Conservation (phyloP, 1,140 invertebrate genomes). For the Aphis craccivora region DNA sequence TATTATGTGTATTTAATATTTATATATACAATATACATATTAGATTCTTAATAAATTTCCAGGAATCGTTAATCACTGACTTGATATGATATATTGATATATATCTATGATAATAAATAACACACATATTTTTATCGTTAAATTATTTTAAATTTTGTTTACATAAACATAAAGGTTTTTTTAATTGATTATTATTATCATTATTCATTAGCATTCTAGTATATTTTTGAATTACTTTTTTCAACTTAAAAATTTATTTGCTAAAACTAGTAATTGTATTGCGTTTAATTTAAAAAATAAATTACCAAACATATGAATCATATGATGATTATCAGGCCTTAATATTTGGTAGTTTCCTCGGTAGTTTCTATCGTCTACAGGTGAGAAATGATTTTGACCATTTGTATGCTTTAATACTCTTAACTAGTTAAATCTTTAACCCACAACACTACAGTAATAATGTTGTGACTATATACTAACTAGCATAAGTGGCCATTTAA, state of each 20-base stretch:
- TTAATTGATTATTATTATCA: not conserved
- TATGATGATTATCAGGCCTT: not conserved
- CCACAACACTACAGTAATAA: not conserved
- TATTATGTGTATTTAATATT: not conserved
- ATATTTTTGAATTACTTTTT: not conserved
- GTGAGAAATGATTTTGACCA: not conserved
- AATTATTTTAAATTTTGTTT: not conserved
- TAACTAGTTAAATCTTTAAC: not conserved
- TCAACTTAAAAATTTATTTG: not conserved
- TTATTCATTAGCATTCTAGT: not conserved
- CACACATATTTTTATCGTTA: not conserved
- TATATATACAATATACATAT: not conserved
- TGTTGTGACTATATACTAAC: not conserved
- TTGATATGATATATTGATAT: not conserved
- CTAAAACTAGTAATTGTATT: not conserved
- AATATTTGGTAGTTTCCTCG: not conserved
- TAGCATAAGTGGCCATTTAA: not conserved
- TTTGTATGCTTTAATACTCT: too few relatives aligned
- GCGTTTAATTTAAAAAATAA: not conserved
- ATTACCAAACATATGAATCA: not conserved
- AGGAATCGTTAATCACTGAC: not conserved
- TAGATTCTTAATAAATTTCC: not conserved
- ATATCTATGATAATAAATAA: not conserved
- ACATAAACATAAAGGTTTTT: not conserved
- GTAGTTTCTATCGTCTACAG: not conserved